Base-by-base conservation (phyloP, 1,140 invertebrate species). In the Tetramorium simillimum region DNA sequence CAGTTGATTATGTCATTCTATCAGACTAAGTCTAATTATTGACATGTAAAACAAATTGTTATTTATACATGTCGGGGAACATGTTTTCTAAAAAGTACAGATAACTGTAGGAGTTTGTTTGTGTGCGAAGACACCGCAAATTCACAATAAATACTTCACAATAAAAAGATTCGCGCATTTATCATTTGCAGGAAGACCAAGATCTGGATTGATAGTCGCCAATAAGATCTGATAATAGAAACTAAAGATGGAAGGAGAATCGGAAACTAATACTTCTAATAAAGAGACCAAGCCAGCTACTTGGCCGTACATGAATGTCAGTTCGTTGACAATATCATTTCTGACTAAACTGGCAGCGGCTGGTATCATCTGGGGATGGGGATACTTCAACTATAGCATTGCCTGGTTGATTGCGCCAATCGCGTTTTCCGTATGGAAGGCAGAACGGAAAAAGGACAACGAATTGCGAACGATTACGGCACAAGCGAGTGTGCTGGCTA, bases 401-500 rank as follows among this genome's bases (percentile, higher is more conserved):
- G 98, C 98, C 33, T 99, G 98, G 98, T 96, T 99, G 1, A 96
- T 99, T 85, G 96, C 97, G 0, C 98, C 98, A 0, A 96, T 99
- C 10, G 96, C 98, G 43, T 95, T 98, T 24, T 97, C 97, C 10
- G 97, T 98, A 60, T 96, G 98, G 89, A 96, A 98, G 75, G 97
- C 98, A 86, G 97, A 98, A 94, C 97, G 97, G 96, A 96, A 96
- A 62, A 97, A 97, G 92, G 96, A 97, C 70, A 97, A 96, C 88
- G 96, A 98, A 90, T 96, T 97, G 69, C 97, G 97, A 92, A 96
- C 98, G 89, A 96, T 97, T 87, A 96, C 98, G 80, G 97, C 98
- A 37, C 98, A 98, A 95, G 96, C 97, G 16, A 96, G 97, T 21
- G 97, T 98, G 12, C 93, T 97, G 91, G 96, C 96, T 21, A 97